A percentile compares a stretch with the other conserved stretches of the same genome.
These are phyloP conservation scores for Macropodus opercularis DNA, from an alignment of 2,797 vertebrate species.

Conservation along the genomic window DNA sequence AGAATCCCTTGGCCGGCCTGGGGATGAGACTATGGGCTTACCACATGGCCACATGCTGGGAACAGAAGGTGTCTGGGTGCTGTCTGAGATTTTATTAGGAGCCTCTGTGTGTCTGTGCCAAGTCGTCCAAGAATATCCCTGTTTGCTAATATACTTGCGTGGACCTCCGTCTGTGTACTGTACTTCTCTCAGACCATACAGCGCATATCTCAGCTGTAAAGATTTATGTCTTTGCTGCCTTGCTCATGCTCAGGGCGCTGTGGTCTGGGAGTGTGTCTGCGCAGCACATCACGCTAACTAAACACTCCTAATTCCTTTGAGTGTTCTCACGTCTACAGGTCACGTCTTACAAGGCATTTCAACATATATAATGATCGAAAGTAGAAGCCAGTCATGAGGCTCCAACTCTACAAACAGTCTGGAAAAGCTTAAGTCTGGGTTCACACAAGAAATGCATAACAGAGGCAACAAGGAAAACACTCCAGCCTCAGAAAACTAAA, in stretches of 20 bases:
- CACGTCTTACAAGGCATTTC: too few species aligned
- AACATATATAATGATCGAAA: too few species aligned
- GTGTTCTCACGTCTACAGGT: too few species aligned
- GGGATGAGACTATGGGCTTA: slow-evolving; percentile 50
- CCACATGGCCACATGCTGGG: slow-evolving; percentile 56
- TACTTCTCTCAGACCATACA: slow-evolving; percentile 40
- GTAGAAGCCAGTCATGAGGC: too few species aligned
- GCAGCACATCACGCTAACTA: too few species aligned
- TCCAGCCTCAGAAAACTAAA: slow-evolving; percentile 46
- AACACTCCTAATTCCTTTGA: too few species aligned
- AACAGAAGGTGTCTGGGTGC: slow-evolving; percentile 75
- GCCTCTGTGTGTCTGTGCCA: slow-evolving; percentile 69
- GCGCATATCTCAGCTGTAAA: slow-evolving; percentile 21
- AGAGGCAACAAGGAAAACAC: slow-evolving; percentile 44
- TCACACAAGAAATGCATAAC: slow-evolving; percentile 40
- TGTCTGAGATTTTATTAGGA: slow-evolving; percentile 74
- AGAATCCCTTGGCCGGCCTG: slow-evolving; percentile 28
- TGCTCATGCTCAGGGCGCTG: not conserved
- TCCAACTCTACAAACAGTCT: slow-evolving; percentile 31
- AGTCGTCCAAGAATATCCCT: slow-evolving; percentile 68
- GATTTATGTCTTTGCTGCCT: not conserved
- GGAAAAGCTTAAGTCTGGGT: slow-evolving; percentile 41
- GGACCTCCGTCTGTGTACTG: slow-evolving; percentile 49
- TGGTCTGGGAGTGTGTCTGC: not conserved
- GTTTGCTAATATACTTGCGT: slow-evolving; percentile 63